Percentiles rank a stretch among this genome's conserved stretches.
phyloP scores from a whole-genome alignment of 2,113 vertebrate species.

The Tonatia bakeri region DNA sequence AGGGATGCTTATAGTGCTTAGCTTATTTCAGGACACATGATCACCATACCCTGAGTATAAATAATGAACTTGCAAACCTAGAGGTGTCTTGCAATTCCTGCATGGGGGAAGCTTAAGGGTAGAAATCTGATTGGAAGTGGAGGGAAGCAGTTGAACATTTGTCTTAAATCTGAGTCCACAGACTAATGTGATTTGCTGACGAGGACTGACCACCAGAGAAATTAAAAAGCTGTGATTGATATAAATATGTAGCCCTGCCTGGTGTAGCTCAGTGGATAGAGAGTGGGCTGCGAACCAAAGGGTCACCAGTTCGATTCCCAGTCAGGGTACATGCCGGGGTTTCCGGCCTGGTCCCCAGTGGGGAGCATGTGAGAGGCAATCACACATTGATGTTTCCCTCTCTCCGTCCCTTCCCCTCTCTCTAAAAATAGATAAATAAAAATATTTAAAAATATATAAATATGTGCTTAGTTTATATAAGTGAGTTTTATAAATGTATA shows the following conservation, averaged over 20 bases:
- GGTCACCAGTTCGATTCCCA: no score
- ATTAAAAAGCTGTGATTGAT: not conserved
- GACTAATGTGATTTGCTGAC: not conserved
- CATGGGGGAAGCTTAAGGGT: not conserved
- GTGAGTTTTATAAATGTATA: constrained; percentile 17
- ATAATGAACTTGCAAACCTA: not conserved
- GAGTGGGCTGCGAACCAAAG: no score
- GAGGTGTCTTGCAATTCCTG: not conserved
- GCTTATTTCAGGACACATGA: not conserved
- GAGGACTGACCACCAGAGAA: not conserved
- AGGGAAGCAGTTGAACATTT: not conserved
- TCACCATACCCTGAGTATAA: not conserved
- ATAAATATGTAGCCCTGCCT: not conserved
- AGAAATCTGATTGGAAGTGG: not conserved
- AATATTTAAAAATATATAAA: not conserved
- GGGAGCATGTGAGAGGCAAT: no score
- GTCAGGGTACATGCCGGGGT: no score
- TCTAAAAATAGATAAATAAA: no score
- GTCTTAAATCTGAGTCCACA: not conserved
- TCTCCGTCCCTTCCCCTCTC: no score
- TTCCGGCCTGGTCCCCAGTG: no score
- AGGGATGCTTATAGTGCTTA: not conserved
- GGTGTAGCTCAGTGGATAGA: no score
- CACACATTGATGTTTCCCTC: no score
- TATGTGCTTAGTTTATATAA: not conserved